A percentile compares a stretch with the other conserved stretches of the same genome.
phyloP scores from a whole-genome alignment of 2,113 vertebrate genomes.

The Echinops telfairi region DNA sequence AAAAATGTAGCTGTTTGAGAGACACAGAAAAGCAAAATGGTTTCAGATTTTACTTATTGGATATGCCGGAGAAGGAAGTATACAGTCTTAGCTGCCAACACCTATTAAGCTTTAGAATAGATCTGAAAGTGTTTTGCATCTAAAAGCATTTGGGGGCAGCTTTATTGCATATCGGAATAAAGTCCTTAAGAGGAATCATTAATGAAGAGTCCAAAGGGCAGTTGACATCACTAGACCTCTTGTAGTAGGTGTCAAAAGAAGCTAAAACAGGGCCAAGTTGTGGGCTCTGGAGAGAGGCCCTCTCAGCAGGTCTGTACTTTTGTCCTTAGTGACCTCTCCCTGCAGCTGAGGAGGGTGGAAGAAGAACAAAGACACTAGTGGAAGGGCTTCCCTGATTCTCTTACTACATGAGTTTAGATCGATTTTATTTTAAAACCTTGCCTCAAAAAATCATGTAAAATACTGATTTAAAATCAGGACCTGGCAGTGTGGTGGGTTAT shows the following conservation, averaged over 20 bases:
- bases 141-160: slow-evolving; percentile 11
- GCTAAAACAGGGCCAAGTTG: background rate
- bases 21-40: slow-evolving; percentile 43
- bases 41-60: slow-evolving; percentile 39
- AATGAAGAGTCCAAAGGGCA: background rate
- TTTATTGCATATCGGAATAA: slow-evolving; percentile 5
- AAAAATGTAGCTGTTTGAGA: slow-evolving; percentile 27
- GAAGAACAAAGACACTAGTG: background rate
- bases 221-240: background rate
- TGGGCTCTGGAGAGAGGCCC: background rate
- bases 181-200: background rate
- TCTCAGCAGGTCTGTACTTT: background rate
- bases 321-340: background rate
- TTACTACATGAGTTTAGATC: background rate
- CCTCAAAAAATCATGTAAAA: background rate
- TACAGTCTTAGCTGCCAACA: slow-evolving; percentile 21
- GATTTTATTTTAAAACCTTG: slow-evolving; percentile 17
- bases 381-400: background rate
- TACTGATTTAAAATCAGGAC: background rate
- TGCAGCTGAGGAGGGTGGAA: background rate
- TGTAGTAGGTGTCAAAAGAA: background rate
- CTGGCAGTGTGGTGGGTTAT: no score
- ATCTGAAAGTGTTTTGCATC: slow-evolving; percentile 38
- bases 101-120: background rate
- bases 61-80: background rate